Evolutionary conservation across 92 coral and sea anemone genomes (phyloP).

Genomic region (Paragorgia papillata): DNA sequence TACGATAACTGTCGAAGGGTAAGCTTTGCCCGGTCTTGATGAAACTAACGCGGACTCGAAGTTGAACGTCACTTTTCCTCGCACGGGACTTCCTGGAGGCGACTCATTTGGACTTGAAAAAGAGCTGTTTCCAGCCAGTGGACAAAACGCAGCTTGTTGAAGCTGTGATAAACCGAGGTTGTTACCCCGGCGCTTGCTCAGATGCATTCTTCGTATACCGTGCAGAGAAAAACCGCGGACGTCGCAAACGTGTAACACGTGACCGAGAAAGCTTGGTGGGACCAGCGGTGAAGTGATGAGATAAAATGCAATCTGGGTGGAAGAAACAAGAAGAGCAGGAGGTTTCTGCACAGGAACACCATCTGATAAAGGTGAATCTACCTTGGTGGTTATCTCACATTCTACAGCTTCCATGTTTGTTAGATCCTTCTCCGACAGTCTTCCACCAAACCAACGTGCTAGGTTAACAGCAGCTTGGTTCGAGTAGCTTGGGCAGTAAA

Average conservation of each 20-base stretch:
- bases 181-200: slow-evolving; percentile 60
- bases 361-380: slow-evolving; percentile 32
- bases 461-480: slow-evolving; percentile 68
- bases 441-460: slow-evolving; percentile 96
- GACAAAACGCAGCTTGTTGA: slow-evolving; percentile 76
- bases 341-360: slow-evolving; percentile 63
- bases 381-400: background rate
- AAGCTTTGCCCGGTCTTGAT: slow-evolving; percentile 36
- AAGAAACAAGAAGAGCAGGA: slow-evolving; percentile 75
- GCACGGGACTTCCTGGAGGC: slow-evolving; percentile 35
- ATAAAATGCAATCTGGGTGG: slow-evolving; percentile 65
- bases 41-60: slow-evolving; percentile 41
- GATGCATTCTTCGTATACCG: slow-evolving; percentile 70
- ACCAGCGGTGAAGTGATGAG: slow-evolving; percentile 78
- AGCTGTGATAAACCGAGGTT: slow-evolving; percentile 77
- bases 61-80: slow-evolving; percentile 24
- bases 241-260: slow-evolving; percentile 64
- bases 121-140: slow-evolving; percentile 36
- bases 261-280: slow-evolving; percentile 75
- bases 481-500: slow-evolving; percentile 84
- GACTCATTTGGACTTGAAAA: slow-evolving; percentile 27
- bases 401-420: slow-evolving; percentile 54
- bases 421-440: slow-evolving; percentile 75
- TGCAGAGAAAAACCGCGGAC: slow-evolving; percentile 73
- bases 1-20: slow-evolving; percentile 74